These are phyloP conservation scores for Chionis minor DNA, from an alignment of 2,113 vertebrate species.

Conservation along the genomic window DNA sequence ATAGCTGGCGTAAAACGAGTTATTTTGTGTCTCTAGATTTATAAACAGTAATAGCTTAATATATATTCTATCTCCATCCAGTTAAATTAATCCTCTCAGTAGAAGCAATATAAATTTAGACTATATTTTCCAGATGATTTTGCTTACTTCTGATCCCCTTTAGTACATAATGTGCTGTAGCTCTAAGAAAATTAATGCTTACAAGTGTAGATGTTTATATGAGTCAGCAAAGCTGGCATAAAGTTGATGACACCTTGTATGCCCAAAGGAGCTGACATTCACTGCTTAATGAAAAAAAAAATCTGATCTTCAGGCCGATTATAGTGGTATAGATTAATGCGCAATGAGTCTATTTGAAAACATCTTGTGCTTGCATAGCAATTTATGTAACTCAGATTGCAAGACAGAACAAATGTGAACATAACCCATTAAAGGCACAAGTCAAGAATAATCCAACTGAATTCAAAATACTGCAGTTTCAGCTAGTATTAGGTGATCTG, in stretches of 20 bases:
- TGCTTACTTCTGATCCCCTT: constrained; percentile 60
- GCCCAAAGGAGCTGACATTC: constrained; percentile 49
- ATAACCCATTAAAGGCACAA: constrained; percentile 6
- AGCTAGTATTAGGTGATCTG: constrained; percentile 4
- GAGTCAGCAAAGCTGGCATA: constrained; percentile 62
- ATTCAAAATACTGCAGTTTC: constrained; percentile 22
- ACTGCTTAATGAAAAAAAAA: constrained; percentile 41
- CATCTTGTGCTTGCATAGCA: constrained; percentile 48
- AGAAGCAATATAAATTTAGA: constrained; percentile 56
- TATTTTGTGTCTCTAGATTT: constrained; percentile 32
- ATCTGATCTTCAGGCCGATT: constrained; percentile 22
- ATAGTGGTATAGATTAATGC: constrained; percentile 38
- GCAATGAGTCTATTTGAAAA: constrained; percentile 40
- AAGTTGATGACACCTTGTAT: constrained; percentile 59
- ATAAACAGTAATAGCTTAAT: constrained; percentile 41
- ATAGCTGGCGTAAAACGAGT: constrained; percentile 22
- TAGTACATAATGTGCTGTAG: constrained; percentile 47
- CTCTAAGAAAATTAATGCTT: constrained; percentile 62
- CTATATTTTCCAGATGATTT: constrained; percentile 55
- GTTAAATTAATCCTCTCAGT: constrained; percentile 54
- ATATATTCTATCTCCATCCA: constrained; percentile 13
- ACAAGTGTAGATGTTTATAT: constrained; percentile 52
- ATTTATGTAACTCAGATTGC: constrained; percentile 42
- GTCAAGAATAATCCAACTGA: constrained; percentile 2
- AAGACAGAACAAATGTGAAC: constrained; percentile 36